Evolutionary conservation across 2,888 invertebrate species (phyloP), one percentile per base, ranked within the genome.

Genomic region (Mythimna pallens): DNA sequence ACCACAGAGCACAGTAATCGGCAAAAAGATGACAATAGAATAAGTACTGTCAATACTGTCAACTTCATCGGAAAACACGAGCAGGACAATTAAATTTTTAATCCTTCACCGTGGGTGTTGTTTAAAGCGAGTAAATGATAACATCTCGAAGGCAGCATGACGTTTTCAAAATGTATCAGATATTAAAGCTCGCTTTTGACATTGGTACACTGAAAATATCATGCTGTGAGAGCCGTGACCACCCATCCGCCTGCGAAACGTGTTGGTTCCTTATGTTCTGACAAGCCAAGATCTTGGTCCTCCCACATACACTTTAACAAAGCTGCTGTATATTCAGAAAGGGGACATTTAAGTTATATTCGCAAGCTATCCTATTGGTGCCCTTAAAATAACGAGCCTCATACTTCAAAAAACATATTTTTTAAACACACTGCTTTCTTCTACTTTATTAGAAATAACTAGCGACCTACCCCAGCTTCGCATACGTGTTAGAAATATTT

Each of bases 81-180:
- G 12, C 54, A 10, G 22, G 36, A 81, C 76, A 79, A 79, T 81
- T 79, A 79, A 54, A 76, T 76, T 76, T 80, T 70, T 57, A 58
- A 25, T 54, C 14, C 57, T 22, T 22, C 30, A 17, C 54, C 81
- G 78, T 79, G 77, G 79, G 81, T 71, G 79, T 78, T 50, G 63
- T 43, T 20, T 54, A 65, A 76, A 64, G 30, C 79, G 61, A 67
- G 64, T 71, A 67, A 57, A 65, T 36, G 79, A 79, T 79, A 70
- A 12, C 30, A 79, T 79, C 79, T 76, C 61, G 81, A 79, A 61
- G 64, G 79, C 25, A 79, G 71, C 79, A 79, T 79, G 79, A 79
- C 79, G 66, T 79, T 79, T 30, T 81, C 76, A 76, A 79, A 79
- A 76, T 79, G 62, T 81, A 79, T 79, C 79, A 81, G 81, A 81